Evolutionary conservation across 2,113 vertebrate genomes (phyloP).

Genomic region (Alexandromys fortis): DNA sequence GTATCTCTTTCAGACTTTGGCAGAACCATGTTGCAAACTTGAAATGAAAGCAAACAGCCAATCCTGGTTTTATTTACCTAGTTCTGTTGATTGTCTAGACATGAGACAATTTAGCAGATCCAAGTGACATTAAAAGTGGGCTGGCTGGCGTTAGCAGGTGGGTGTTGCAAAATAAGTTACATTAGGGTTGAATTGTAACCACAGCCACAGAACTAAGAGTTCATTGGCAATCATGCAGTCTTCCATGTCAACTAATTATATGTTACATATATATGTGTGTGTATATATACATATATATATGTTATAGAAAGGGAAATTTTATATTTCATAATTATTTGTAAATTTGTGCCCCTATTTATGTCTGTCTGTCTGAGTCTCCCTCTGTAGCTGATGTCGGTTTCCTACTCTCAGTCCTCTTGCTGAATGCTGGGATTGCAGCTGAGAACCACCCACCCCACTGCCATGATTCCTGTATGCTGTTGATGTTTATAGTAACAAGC

Average conservation of each 20-base stretch:
- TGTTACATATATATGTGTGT: not conserved
- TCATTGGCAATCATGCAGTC: not conserved
- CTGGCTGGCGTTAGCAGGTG: not conserved
- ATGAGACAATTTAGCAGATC: not conserved
- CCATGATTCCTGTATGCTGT: not conserved
- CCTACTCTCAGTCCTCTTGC: not conserved
- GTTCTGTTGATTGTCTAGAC: not conserved
- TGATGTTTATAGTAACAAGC: too few relatives aligned
- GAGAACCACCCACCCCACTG: not conserved
- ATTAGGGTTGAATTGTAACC: not conserved
- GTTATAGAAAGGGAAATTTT: not conserved
- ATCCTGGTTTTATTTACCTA: too few relatives aligned
- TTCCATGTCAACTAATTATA: fast-evolving
- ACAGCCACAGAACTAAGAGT: not conserved
- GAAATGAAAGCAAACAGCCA: not conserved
- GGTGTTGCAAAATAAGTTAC: not conserved
- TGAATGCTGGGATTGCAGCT: not conserved
- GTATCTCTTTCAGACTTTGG: not conserved
- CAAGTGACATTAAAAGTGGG: not conserved
- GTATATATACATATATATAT: not conserved
- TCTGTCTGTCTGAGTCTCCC: not conserved
- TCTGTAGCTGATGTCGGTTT: not conserved
- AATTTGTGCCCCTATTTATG: not conserved
- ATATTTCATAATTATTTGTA: not conserved
- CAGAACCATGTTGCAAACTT: not conserved